Evolutionary conservation across 2,888 invertebrate genomes (phyloP), one percentile per base, ranked within the genome.

Genomic region (Mimumesa dahlbomi): DNA sequence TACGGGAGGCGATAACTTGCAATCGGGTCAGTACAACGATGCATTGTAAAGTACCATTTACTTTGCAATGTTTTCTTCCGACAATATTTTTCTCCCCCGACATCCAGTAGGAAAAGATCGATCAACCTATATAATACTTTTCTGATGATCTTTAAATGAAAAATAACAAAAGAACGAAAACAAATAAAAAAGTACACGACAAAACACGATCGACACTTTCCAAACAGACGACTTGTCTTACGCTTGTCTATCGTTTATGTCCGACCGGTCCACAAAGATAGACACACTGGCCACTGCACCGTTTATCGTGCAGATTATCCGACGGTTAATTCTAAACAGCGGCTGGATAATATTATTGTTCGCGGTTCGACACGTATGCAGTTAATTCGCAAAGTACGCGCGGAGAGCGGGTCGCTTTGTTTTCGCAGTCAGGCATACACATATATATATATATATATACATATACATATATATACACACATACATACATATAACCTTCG

Each of bases 11-110:
- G 79, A 79, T 79, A 79, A 80, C 49, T 63, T 53, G 65, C 66
- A 70, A 78, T 78, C 75, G 75, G 79, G 72, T 77, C 80, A 56
- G 61, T 65, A 80, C 79, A 80, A 77, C 77, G 77, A 59, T 73
- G 75, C 80, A 75, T 77, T 77, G 77, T 68, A 50, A 68, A 34
- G 31, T 13, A 49, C 54, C 46, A 11, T 53, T 49, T 14, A 16
- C 64, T 54, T 38, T 31, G n/a, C 56, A 25, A 53, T 38, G 50
- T 13, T 50, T 38, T 46, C 34, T 29, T 46, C 13, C 46, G 34
- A 48, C 58, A n/a, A 45, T 46, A 45, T 53, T 50, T 54, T n/a
- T 31, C 13, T 2, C 7, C 16, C 9, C 13, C n/a, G 21, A 9
- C n/a, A 14, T 11, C 2, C 21, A 42, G 7, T n/a, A 11, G 21